Conservation (phyloP, 2,797 vertebrate genomes). For the Micromesistius poutassou region DNA sequence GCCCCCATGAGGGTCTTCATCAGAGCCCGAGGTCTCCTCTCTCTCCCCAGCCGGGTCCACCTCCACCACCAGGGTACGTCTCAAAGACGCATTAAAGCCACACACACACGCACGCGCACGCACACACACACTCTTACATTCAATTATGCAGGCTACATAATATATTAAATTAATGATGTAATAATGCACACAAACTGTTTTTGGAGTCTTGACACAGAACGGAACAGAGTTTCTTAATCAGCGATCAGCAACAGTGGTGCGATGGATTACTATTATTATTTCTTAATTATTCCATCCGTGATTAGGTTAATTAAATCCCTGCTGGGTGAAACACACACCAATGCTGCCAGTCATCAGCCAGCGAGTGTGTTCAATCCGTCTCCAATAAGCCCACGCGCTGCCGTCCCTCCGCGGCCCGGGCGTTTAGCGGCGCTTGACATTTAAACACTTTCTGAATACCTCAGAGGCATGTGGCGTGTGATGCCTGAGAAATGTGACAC, state of each 20-base stretch:
- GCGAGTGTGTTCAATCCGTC: not conserved
- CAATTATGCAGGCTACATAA: conserved; percentile 1
- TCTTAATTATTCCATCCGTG: not conserved
- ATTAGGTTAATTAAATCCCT: conserved; percentile 31
- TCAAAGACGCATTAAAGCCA: conserved; percentile 19
- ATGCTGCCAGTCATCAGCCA: conserved; percentile 34
- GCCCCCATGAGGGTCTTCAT: not conserved
- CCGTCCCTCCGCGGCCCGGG: too few relatives aligned
- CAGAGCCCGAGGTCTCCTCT: not conserved
- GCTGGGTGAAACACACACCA: conserved; percentile 35
- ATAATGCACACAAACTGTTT: not conserved
- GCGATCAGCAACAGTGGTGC: too few relatives aligned
- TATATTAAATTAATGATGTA: not conserved
- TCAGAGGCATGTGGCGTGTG: conserved; percentile 38
- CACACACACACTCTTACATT: not conserved
- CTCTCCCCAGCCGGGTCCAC: not conserved
- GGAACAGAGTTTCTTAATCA: too few relatives aligned
- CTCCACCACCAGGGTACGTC: conserved; percentile 5
- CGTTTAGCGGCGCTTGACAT: conserved; percentile 54
- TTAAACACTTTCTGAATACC: conserved; percentile 69
- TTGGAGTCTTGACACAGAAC: too few relatives aligned
- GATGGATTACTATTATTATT: not conserved
- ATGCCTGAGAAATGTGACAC: conserved; percentile 32
- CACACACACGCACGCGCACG: conserved; percentile 16
- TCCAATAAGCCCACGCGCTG: not conserved